These are phyloP conservation scores for Agelastica alni DNA, from an alignment of 2,888 invertebrate genomes.

Conservation along the genomic window DNA sequence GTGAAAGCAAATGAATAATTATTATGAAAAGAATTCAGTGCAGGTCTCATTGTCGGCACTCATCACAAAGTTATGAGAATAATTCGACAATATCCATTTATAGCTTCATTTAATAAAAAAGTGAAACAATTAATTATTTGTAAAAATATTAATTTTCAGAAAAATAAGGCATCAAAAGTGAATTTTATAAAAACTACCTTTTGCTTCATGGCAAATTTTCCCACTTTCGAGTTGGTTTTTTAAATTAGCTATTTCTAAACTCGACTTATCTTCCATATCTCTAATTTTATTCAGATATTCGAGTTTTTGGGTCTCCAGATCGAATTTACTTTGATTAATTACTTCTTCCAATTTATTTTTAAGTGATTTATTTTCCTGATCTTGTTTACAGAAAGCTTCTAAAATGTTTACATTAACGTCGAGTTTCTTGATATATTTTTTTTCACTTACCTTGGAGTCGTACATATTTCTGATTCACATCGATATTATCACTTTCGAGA, in stretches of 20 bases:
- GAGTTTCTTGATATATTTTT: background rate
- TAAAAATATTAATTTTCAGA: too few relatives aligned
- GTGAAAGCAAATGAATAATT: too few relatives aligned
- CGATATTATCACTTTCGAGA: conserved; percentile 21
- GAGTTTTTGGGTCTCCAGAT: conserved; percentile 20
- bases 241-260: conserved; percentile 22
- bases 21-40: too few relatives aligned
- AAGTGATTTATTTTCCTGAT: conserved; percentile 20
- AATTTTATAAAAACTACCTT: too few relatives aligned
- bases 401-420: background rate
- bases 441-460: conserved; percentile 28
- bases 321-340: conserved; percentile 13
- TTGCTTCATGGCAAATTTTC: conserved; percentile 25
- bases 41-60: too few relatives aligned
- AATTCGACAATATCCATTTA: too few relatives aligned
- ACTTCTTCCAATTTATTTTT: conserved; percentile 18
- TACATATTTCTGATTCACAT: conserved; percentile 31
- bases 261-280: conserved; percentile 17
- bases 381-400: conserved; percentile 23
- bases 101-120: too few relatives aligned
- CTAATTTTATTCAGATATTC: conserved; percentile 21
- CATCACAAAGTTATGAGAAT: too few relatives aligned
- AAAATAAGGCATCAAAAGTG: too few relatives aligned
- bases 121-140: background rate
- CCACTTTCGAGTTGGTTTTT: conserved; percentile 30